Evolutionary conservation across 1,140 invertebrate species (phyloP).

Genomic region (Ptiloglossa arizonensis): DNA sequence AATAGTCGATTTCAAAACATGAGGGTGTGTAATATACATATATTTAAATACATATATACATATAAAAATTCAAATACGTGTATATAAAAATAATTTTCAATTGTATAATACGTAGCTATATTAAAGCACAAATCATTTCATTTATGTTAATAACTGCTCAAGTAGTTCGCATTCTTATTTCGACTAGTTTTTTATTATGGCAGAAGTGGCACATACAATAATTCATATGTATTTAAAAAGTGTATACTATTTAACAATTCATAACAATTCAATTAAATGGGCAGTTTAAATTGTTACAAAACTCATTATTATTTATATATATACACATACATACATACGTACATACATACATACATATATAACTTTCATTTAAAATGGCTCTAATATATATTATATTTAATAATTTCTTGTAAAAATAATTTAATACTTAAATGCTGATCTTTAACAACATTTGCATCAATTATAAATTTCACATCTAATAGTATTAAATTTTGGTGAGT

Average conservation of each 20-base stretch:
- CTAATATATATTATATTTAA: not conserved
- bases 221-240: conserved; percentile 1
- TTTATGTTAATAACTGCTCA: not conserved
- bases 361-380: conserved; percentile 21
- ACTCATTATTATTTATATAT: not conserved
- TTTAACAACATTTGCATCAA: conserved; percentile 25
- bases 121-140: not conserved
- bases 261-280: conserved; percentile 11
- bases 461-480: conserved; percentile 2
- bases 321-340: not conserved
- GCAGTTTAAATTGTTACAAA: conserved; percentile 10
- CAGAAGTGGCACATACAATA: conserved; percentile 15
- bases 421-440: conserved; percentile 21
- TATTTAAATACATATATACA: conserved; percentile 25
- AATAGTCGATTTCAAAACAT: not conserved
- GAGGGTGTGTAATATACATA: not conserved
- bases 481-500: conserved; percentile 20
- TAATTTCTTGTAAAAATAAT: conserved; percentile 12
- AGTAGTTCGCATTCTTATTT: not conserved
- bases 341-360: conserved; percentile 1
- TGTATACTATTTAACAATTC: conserved; percentile 8
- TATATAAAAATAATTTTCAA: conserved; percentile 34
- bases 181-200: conserved; percentile 33
- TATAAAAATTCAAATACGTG: conserved; percentile 20
- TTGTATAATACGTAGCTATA: not conserved